These are phyloP conservation scores for Galerucella pusilla DNA, from an alignment of 2,888 invertebrate genomes.

Conservation along the genomic window DNA sequence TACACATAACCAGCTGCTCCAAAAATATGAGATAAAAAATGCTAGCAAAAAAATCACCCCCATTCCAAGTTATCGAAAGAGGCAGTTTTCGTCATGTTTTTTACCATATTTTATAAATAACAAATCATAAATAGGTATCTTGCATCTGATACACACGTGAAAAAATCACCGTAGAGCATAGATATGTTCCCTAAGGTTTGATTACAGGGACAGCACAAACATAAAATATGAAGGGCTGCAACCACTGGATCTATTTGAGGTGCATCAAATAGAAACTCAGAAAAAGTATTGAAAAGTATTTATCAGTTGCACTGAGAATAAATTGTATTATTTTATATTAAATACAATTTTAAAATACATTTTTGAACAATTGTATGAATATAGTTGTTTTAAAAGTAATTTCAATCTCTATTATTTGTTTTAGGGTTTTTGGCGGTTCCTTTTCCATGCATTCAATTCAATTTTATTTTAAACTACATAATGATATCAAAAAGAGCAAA, in stretches of 20 bases:
- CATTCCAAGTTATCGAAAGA: slow-evolving; percentile 44
- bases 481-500: too few relatives aligned
- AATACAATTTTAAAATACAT: too few relatives aligned
- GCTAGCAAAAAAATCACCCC: slow-evolving; percentile 44
- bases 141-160: slow-evolving; percentile 49
- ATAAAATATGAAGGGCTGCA: neutral
- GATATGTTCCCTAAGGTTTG: slow-evolving; percentile 25
- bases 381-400: too few relatives aligned
- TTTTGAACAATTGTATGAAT: too few relatives aligned
- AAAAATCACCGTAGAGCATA: slow-evolving; percentile 47
- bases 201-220: slow-evolving; percentile 19
- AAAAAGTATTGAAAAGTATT: neutral
- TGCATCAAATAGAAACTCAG: neutral
- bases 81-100: slow-evolving; percentile 37
- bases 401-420: too few relatives aligned
- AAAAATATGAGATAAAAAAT: slow-evolving; percentile 45
- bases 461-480: too few relatives aligned
- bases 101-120: slow-evolving; percentile 48
- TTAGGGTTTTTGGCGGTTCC: too few relatives aligned
- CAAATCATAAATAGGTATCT: slow-evolving; percentile 52
- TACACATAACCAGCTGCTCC: slow-evolving; percentile 28
- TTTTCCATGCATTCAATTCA: too few relatives aligned
- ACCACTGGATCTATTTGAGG: neutral
- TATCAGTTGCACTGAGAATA: too few relatives aligned
- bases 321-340: too few relatives aligned